These are phyloP conservation scores for Mylabris sibirica DNA, from an alignment of 2,888 invertebrate species.

Conservation along the genomic window DNA sequence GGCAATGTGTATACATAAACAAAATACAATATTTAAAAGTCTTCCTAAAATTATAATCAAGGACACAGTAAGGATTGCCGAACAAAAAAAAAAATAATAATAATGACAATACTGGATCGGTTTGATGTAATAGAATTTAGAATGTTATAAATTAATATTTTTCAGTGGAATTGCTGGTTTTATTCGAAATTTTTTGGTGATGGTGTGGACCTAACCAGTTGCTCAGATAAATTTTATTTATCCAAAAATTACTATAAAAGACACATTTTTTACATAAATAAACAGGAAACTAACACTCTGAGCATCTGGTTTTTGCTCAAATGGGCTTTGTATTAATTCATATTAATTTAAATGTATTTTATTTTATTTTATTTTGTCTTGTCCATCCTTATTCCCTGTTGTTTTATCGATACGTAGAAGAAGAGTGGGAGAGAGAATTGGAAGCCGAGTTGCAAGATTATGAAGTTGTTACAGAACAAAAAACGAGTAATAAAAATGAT, in stretches of 20 bases:
- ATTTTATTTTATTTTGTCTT: slow-evolving; percentile 48
- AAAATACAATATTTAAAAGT: slow-evolving; percentile 35
- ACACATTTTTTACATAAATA: slow-evolving; percentile 25
- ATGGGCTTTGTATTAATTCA: background rate
- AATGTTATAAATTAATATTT: slow-evolving; percentile 25
- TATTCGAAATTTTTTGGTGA: slow-evolving; percentile 23
- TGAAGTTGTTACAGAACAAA: slow-evolving; percentile 79
- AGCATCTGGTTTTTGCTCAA: slow-evolving; percentile 48
- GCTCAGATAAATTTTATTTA: slow-evolving; percentile 41
- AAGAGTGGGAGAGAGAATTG: slow-evolving; percentile 96
- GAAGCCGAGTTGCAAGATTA: slow-evolving; percentile 95
- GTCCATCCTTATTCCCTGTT: slow-evolving; percentile 46
- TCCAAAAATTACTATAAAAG: background rate
- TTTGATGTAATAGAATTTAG: slow-evolving; percentile 34
- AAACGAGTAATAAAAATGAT: slow-evolving; percentile 60
- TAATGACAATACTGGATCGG: slow-evolving; percentile 44
- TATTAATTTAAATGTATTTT: background rate
- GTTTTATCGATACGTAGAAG: slow-evolving; percentile 62
- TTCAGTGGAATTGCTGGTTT: slow-evolving; percentile 17
- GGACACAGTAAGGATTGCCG: slow-evolving; percentile 45
- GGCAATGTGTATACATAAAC: slow-evolving; percentile 32
- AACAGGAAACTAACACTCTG: slow-evolving; percentile 54
- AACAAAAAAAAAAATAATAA: slow-evolving; percentile 27
- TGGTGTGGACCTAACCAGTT: slow-evolving; percentile 51
- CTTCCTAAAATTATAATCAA: slow-evolving; percentile 44